Conservation (phyloP, 2,888 invertebrate species). For the Mythimna pallens region DNA sequence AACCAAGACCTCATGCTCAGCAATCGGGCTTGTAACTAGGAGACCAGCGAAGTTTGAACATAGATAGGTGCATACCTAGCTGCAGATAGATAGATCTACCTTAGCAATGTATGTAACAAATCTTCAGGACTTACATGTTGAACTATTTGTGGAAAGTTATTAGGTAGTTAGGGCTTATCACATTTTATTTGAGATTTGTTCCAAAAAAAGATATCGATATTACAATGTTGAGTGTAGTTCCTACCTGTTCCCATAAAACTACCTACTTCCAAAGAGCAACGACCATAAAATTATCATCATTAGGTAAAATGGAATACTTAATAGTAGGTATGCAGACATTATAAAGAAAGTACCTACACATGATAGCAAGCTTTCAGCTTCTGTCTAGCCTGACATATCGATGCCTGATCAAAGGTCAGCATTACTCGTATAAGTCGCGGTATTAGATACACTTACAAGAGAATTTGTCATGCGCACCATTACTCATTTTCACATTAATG, state of each 20-base stretch:
- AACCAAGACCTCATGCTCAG: too few relatives aligned
- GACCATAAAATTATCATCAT: slow-evolving; percentile 14
- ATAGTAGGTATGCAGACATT: background rate
- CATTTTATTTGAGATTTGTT: too few relatives aligned
- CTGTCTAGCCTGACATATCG: slow-evolving; percentile 36
- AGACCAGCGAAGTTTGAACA: too few relatives aligned
- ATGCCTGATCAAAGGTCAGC: slow-evolving; percentile 49
- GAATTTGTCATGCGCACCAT: slow-evolving; percentile 53
- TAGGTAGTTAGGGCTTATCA: too few relatives aligned
- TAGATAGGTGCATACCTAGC: background rate
- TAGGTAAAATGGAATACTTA: background rate
- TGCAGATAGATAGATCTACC: too few relatives aligned
- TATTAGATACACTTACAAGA: slow-evolving; percentile 49
- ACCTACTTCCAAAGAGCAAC: slow-evolving; percentile 3
- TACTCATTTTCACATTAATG: slow-evolving; percentile 49
- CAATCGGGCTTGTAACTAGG: too few relatives aligned
- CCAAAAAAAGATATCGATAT: too few relatives aligned
- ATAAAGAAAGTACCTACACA: slow-evolving; percentile 37
- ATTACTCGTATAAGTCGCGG: slow-evolving; percentile 37
- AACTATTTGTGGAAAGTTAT: too few relatives aligned
- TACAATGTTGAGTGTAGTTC: background rate
- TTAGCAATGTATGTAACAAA: background rate
- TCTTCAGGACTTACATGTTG: too few relatives aligned
- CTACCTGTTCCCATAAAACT: background rate
- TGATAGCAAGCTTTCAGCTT: slow-evolving; percentile 23